Percentiles rank a stretch among this genome's conserved stretches.
These are phyloP conservation scores for Orientallactaga sibirica DNA, from an alignment of 2,797 vertebrate species.

Conservation along the genomic window DNA sequence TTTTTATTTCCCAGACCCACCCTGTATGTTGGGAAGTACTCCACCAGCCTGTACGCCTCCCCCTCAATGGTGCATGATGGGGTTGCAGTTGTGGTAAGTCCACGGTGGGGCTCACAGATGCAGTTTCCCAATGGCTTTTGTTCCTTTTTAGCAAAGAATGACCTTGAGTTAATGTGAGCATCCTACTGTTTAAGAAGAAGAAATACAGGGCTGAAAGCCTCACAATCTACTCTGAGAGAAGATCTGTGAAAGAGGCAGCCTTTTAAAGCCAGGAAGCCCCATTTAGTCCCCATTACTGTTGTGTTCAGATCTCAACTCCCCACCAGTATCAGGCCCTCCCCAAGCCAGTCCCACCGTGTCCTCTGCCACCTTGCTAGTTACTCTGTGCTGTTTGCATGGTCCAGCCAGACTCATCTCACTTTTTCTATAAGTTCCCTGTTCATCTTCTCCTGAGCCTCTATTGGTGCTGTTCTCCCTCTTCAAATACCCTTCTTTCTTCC, in stretches of 20 bases:
- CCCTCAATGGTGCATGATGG: conserved; percentile 98
- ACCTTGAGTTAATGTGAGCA: not conserved
- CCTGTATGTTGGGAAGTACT: conserved; percentile 97
- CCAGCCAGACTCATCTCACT: not conserved
- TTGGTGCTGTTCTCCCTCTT: not conserved
- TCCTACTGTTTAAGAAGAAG: not conserved
- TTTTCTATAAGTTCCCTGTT: not conserved
- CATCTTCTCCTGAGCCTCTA: not conserved
- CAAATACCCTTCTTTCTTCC: not conserved
- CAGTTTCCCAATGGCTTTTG: not conserved
- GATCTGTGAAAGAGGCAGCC: not conserved
- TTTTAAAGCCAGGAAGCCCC: not conserved
- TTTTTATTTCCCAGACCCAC: conserved; percentile 91
- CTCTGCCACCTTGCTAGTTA: rapidly evolving
- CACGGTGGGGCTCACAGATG: not conserved
- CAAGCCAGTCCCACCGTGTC: rapidly evolving
- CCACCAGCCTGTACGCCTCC: conserved; percentile 96
- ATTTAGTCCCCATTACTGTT: not conserved
- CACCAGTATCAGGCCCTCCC: not conserved
- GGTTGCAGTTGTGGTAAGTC: conserved; percentile 97
- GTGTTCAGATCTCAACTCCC: not conserved
- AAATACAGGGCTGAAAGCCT: not conserved
- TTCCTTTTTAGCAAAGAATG: not conserved
- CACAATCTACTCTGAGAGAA: not conserved
- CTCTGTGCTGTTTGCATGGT: rapidly evolving